Conservation (phyloP, 1,140 invertebrate species). For the Halictus rubicundus region DNA sequence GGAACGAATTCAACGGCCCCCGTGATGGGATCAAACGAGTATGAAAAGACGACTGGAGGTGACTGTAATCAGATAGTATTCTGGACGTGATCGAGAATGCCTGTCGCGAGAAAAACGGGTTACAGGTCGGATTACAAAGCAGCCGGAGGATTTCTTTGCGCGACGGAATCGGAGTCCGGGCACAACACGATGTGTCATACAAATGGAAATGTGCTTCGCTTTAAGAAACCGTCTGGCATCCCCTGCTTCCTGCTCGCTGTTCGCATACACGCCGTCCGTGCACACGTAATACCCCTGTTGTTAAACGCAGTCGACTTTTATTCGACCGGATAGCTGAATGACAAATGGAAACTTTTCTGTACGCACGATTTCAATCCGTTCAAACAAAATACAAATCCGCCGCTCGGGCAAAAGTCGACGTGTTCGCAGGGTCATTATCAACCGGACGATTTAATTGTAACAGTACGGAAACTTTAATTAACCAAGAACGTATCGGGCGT, state of each 20-base stretch:
- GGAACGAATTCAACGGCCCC: not conserved
- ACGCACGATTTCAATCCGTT: too few species aligned
- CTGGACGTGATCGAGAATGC: slow-evolving; percentile 36
- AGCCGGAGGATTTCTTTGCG: not conserved
- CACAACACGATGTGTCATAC: slow-evolving; percentile 17
- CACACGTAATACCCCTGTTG: not conserved
- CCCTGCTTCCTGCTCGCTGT: slow-evolving; percentile 10
- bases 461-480: too few species aligned
- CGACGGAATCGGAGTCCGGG: not conserved
- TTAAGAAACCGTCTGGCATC: not conserved
- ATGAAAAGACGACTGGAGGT: slow-evolving; percentile 23
- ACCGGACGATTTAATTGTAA: too few species aligned
- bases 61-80: slow-evolving; percentile 43
- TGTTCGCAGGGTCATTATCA: too few species aligned
- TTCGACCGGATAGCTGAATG: not conserved
- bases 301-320: slow-evolving; percentile 5
- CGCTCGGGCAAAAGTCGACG: too few species aligned
- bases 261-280: too few species aligned
- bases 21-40: slow-evolving; percentile 12
- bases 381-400: too few species aligned
- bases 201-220: slow-evolving; percentile 33
- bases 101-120: slow-evolving; percentile 25
- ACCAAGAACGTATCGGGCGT: too few species aligned
- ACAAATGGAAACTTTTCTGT: too few species aligned
- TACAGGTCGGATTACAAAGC: slow-evolving; percentile 45